Percentiles rank a stretch among this genome's conserved stretches.
These are phyloP conservation scores for Poeciliopsis paucimaculata DNA, from an alignment of 2,797 vertebrate species.

Conservation along the genomic window DNA sequence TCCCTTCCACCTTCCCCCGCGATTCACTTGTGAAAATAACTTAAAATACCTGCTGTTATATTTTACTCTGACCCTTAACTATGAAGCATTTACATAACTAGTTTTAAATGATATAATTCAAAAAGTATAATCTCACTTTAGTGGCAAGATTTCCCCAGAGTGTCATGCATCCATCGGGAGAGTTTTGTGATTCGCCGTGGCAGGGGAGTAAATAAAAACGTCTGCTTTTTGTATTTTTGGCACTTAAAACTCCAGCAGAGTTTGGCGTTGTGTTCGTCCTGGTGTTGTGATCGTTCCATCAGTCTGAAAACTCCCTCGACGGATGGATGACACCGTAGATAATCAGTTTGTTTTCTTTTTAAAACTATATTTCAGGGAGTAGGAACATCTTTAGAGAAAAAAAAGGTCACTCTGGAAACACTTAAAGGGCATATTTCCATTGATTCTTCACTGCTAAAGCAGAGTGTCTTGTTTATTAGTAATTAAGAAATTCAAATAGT, in stretches of 20 bases:
- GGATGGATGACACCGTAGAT: conserved; percentile 23
- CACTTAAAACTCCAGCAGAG: neutral
- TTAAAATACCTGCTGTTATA: conserved; percentile 39
- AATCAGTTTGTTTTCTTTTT: neutral
- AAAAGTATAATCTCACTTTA: conserved; percentile 13
- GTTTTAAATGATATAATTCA: conserved; percentile 19
- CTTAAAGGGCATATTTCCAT: conserved; percentile 33
- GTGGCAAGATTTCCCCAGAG: conserved; percentile 3
- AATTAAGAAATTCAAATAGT: conserved; percentile 41
- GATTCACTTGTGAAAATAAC: conserved; percentile 38
- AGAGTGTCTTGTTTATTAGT: conserved; percentile 34
- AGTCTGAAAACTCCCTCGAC: conserved; percentile 13
- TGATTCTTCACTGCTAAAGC: conserved; percentile 43
- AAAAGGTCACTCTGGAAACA: conserved; percentile 43
- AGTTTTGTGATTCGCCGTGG: conserved; percentile 10
- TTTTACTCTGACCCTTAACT: conserved; percentile 19
- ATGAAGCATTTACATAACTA: conserved; percentile 19
- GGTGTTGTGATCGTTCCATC: neutral
- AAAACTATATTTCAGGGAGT: conserved; percentile 6
- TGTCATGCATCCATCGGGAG: conserved; percentile 22
- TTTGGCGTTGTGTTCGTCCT: neutral
- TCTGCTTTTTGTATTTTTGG: conserved; percentile 5
- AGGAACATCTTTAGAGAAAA: conserved; percentile 8
- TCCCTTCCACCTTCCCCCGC: neutral
- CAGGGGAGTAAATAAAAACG: neutral